Evolutionary conservation across 2,797 vertebrate species (phyloP).

Genomic region (Crax fasciolata): DNA sequence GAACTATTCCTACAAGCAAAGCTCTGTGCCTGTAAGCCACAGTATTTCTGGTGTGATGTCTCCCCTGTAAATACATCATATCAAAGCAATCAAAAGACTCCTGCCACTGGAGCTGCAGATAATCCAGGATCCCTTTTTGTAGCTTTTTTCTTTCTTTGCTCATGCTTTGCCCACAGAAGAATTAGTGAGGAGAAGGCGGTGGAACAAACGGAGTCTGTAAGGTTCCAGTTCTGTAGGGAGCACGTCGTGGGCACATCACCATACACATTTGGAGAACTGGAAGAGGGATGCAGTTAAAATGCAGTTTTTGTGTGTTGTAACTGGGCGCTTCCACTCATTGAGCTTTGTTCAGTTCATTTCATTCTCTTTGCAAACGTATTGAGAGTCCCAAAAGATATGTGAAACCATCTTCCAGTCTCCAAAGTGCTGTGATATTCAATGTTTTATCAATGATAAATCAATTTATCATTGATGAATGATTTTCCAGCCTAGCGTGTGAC

Average conservation of each 20-base stretch:
- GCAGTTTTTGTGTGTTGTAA: not conserved
- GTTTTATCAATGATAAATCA: not conserved
- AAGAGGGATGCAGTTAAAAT: not conserved
- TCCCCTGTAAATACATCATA: not conserved
- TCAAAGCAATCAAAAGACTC: not conserved
- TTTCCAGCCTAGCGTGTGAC: not conserved
- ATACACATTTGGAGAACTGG: not conserved
- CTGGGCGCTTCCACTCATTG: not conserved
- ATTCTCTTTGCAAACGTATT: not conserved
- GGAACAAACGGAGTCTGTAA: not conserved
- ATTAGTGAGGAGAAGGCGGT: not conserved
- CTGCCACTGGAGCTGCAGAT: not conserved
- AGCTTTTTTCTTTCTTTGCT: not conserved
- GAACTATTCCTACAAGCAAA: conserved; percentile 20
- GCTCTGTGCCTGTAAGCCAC: not conserved
- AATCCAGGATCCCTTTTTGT: conserved; percentile 10
- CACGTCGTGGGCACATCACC: rapidly evolving
- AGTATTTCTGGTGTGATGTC: not conserved
- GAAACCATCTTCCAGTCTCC: not conserved
- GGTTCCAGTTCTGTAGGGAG: not conserved
- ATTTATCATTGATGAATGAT: not conserved
- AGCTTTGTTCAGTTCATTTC: not conserved
- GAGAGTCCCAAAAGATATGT: not conserved
- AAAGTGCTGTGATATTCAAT: not conserved
- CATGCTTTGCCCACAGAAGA: not conserved